Base-by-base conservation (phyloP, 2,888 invertebrate species). In the Eupithecia subumbrata region DNA sequence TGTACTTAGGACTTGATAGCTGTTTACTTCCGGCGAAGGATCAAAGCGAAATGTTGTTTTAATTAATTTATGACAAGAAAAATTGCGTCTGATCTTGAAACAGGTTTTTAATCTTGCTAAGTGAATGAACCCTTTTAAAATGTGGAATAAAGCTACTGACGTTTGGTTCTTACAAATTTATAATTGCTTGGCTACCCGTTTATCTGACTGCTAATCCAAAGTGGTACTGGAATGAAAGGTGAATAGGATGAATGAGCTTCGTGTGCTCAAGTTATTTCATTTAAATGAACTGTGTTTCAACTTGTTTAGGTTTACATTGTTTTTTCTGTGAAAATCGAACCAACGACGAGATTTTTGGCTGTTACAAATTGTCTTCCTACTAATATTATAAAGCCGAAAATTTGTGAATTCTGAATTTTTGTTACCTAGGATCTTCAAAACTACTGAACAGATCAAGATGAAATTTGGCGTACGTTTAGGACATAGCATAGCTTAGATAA, bases 41-140 rank as follows among this genome's bases (percentile, higher is more conserved):
- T 78, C 77, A 81, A 79, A 78, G 75, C 40, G n/a, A 76, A 72
- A 73, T 48, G 60, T 72, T 75, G 18, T 68, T 71, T 73, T 40
- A 69, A 74, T 68, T 75, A 63, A 71, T 73, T 70, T 71, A 73
- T 60, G 72, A 52, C 77, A 68, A 30, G 52, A 63, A 73, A 70
- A 63, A 68, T 71, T 43, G 43, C 60, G 16, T 67, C 69, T 72
- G 69, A 74, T 72, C 69, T 68, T 56, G 18, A 56, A 73, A 67
- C 70, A 74, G 30, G 30, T 69, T 74, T 69, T 64, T 34, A 40
- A 77, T 74, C 64, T 25, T 30, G 34, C 52, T 34, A 56, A 70
- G 69, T 52, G 52, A 37, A 34, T 22, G 69, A 70, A 70, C 69
- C 69, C 69, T 52, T 70, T 70, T 56, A 11, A 52, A 48, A 25